Base-by-base conservation (phyloP, 2,797 vertebrate genomes). In the Anguilla marmorata region DNA sequence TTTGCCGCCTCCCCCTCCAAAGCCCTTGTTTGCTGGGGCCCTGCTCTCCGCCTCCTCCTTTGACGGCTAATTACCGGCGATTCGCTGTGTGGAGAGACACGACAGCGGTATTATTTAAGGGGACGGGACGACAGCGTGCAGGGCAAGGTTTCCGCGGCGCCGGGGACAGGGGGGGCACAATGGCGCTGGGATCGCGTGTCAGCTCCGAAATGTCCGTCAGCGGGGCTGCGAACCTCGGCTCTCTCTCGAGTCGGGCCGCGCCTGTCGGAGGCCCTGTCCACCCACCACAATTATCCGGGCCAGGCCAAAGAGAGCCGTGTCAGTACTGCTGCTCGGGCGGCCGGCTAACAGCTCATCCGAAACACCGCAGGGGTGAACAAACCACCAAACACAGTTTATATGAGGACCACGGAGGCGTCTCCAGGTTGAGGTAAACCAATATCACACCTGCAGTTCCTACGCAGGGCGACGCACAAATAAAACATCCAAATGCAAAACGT, bases 21-120 rank as follows among this genome's bases (percentile, higher is more conserved):
- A 63, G 27, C 12, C 76, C 86, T 74, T 21, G 45, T 79, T 87
- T 19, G 14, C 79, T 1, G 24, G 84, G 33, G 56, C 48, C 60
- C 4, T 9, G 50, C 66, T 76, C 41, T 86, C 37, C 12, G 41
- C 58, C 63, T 48, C 80, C 21, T 89, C n/a, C 60, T 87, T 66
- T 84, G 63, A 86, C 0, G n/a, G 72, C 85, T 86, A 89, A 90
- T 90, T 87, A 89, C 63, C 24, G 11, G 21, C 24, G 30, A 76
- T 63, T 88, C 84, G 80, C 41, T 74, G 87, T 30, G 52, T 45
- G 56, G 85, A n/a, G 19, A 86, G 83, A 45, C 58, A 12, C 56
- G 56, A 58, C 58, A 45, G 54, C 48, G 76, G 27, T 16, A 7
- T 74, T 87, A 83, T 86, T 91, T 88, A 88, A 89, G 84, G 69